phyloP scores from a whole-genome alignment of 2,797 vertebrate species.

The Sparidentex hasta region DNA sequence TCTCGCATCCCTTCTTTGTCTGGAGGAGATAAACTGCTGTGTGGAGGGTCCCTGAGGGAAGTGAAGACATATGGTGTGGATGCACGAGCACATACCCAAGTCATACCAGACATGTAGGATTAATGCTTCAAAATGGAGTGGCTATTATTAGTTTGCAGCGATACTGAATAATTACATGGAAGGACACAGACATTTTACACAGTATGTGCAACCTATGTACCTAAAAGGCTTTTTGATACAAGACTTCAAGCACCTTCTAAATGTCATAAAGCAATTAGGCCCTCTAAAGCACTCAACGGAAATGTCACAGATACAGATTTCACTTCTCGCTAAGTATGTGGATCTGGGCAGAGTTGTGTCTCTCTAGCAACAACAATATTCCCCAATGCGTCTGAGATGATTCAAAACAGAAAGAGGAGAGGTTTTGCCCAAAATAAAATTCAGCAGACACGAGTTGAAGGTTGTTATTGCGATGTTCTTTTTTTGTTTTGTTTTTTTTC shows the following conservation, averaged over 20 bases:
- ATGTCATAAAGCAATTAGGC: conserved; percentile 71
- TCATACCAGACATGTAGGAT: conserved; percentile 61
- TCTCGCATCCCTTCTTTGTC: conserved; percentile 61
- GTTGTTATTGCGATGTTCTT: conserved; percentile 69
- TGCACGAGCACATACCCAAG: conserved; percentile 53
- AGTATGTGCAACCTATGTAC: conserved; percentile 59
- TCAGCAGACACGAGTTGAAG: conserved; percentile 43
- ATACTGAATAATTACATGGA: conserved; percentile 62
- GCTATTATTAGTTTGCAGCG: conserved; percentile 64
- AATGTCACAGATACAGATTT: conserved; percentile 65
- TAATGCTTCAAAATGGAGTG: conserved; percentile 60
- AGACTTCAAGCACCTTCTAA: conserved; percentile 71
- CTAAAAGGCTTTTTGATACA: conserved; percentile 64
- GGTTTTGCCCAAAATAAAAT: conserved; percentile 28
- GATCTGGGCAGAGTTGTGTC: conserved; percentile 26
- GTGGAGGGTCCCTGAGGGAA: conserved; percentile 81
- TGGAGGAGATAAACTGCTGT: conserved; percentile 63
- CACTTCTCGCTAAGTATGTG: conserved; percentile 28
- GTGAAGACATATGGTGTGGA: conserved; percentile 67
- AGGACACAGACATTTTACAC: conserved; percentile 61
- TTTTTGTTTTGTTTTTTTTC: conserved; percentile 12
- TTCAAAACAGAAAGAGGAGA: conserved; percentile 24
- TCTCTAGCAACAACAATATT: conserved; percentile 28
- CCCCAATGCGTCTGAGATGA: conserved; percentile 40
- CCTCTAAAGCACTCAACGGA: conserved; percentile 66